Evolutionary conservation across 1,140 invertebrate species (phyloP), one percentile per base, ranked within the genome.

Genomic region (Acromyrmex heyeri): DNA sequence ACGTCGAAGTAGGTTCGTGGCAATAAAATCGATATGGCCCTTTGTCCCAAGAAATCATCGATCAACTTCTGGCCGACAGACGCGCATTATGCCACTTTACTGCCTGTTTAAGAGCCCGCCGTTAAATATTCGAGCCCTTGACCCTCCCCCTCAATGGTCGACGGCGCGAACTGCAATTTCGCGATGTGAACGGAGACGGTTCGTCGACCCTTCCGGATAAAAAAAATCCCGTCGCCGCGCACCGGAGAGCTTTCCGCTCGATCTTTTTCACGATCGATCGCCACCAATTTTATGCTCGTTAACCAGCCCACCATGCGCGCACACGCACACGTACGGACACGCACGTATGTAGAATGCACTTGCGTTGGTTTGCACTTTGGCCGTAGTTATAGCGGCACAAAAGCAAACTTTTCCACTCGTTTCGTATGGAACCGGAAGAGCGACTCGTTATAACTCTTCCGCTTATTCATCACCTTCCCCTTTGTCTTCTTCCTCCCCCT

Each of bases 21-120:
- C 86, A 90, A 87, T 90, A 90, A 90, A 88, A 78, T 78, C 75
- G 85, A 88, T 90, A 91, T 65, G 65, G 86, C 81, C 77, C 86
- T 91, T 91, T 91, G 89, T 91, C 86, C 88, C 57, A 82, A 55
- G 72, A 82, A 88, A 90, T 88, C 86, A 88, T 91, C 89, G 89
- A 91, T 91, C 88, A 90, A 88, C 88, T 59, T 18, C 21, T n/a
- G 57, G 27, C 48, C 61, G 75, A 76, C 89, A 67, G 86, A 59
- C 78, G n/a, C 61, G 75, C 69, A 44, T 79, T 77, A 79, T 69
- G 81, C 77, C 78, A 86, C 77, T 91, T 91, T 90, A 91, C 72
- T 77, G 88, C 86, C 62, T 57, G 86, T 87, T 90, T 87, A 85
- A 90, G 61, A 79, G 62, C 79, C 38, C 50, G 62, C 88, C 76